Conservation (phyloP, 2,113 vertebrate species). For the Myiopsitta monachus region DNA sequence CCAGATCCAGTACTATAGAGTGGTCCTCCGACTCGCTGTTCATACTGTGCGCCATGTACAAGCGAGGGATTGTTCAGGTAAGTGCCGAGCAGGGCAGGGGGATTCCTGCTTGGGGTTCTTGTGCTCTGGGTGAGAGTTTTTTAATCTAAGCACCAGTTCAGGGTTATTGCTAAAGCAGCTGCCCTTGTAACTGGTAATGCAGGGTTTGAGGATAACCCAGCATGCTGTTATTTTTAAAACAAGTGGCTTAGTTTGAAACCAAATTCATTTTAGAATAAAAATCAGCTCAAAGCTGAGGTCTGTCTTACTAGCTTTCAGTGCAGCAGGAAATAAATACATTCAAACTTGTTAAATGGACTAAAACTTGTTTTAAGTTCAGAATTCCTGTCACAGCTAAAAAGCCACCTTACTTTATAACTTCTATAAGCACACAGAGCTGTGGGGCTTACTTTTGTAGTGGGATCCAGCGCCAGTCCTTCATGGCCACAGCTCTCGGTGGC, state of each 20-base stretch:
- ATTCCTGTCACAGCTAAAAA: not conserved
- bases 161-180: not conserved
- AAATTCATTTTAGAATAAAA: not conserved
- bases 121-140: fast-evolving
- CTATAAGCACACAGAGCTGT: too few relatives aligned
- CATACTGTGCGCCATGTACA: slow-evolving; percentile 94
- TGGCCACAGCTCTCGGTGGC: not conserved
- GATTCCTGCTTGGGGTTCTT: fast-evolving
- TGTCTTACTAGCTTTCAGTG: not conserved
- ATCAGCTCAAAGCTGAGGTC: not conserved
- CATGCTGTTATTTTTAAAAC: not conserved
- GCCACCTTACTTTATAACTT: not conserved
- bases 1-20: slow-evolving; percentile 87
- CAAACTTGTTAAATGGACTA: not conserved
- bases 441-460: slow-evolving; percentile 80
- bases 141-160: fast-evolving
- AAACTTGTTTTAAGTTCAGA: not conserved
- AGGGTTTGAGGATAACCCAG: not conserved
- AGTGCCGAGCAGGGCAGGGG: fast-evolving
- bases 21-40: slow-evolving; percentile 96
- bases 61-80: slow-evolving; percentile 92
- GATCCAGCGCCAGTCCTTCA: slow-evolving; percentile 82
- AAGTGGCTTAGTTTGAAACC: not conserved
- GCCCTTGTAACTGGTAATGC: fast-evolving
- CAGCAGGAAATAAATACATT: not conserved